Evolutionary conservation across 2,797 vertebrate species (phyloP), one percentile per base, ranked within the genome.

Genomic region (Gastrophryne carolinensis): DNA sequence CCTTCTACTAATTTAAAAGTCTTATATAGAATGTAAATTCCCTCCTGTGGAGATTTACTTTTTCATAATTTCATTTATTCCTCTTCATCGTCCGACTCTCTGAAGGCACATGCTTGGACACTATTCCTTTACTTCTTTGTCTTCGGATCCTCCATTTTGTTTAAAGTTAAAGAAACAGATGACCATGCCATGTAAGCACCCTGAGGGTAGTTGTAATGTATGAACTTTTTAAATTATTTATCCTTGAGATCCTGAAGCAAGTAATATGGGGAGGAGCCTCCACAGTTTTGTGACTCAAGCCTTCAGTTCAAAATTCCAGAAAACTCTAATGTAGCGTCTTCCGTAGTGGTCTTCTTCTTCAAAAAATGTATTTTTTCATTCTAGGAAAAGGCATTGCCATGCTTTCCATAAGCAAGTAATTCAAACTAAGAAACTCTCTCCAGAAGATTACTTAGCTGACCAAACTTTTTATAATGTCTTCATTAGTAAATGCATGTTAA

Each of bases 1-100:
- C 19, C 50, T 73, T 80, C 62, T 73, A 49, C 73, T 79, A 72
- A n/a, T 63, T 64, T n/a, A 47, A 65, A 58, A 32, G 62, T 72
- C 62, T 39, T 39, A 54, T 62, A 34, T 21, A 19, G 56, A 57
- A 34, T 41, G 37, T 12, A 41, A n/a, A 50, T 53, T 56, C 26
- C 41, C 15, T 60, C 29, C 41, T 64, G 17, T 37, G 37, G 21
- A 57, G 63, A 75, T 29, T 49, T 9, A 19, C 61, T 41, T 35
- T 23, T 23, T 39, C 57, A 10, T 56, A 30, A 61, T 39, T 63
- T 69, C 30, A 61, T 50, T 56, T 63, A 27, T 77, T n/a, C 47
- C 35, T 39, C 44, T 19, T 19, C 8, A 5, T 50, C 32, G 53
- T 41, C 44, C 32, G 17, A 47, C 52, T 37, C 11, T 21, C 41